Conservation (phyloP, 1,140 invertebrate genomes). For the Aphidius ervi region DNA sequence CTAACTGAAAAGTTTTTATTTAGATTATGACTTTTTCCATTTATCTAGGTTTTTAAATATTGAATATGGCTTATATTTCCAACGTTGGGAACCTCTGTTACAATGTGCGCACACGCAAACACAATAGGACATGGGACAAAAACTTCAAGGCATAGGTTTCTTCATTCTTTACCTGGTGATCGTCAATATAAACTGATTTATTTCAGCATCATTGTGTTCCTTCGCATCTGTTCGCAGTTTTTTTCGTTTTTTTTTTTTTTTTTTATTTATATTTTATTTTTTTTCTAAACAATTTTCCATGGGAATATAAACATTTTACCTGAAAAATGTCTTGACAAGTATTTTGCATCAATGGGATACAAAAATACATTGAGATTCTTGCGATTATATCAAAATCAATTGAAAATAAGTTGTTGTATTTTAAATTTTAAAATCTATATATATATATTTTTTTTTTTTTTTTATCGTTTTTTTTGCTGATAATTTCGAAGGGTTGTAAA, state of each 20-base stretch:
- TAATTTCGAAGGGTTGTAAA: too few species aligned
- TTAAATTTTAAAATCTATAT: too few species aligned
- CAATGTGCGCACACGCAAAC: constrained; percentile 19
- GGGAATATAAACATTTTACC: neutral
- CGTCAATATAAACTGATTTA: constrained; percentile 48
- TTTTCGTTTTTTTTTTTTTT: constrained; percentile 20
- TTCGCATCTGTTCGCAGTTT: constrained; percentile 47
- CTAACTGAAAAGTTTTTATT: neutral
- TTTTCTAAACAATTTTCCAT: constrained; percentile 7
- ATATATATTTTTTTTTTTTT: too few species aligned
- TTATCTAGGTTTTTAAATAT: constrained; percentile 7
- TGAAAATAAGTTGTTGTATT: too few species aligned
- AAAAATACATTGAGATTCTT: too few species aligned
- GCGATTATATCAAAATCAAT: too few species aligned
- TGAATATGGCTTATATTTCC: neutral
- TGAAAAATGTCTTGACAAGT: neutral
- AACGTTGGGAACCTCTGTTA: constrained; percentile 26
- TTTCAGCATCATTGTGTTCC: constrained; percentile 45
- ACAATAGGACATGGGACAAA: constrained; percentile 24
- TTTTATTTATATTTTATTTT: neutral
- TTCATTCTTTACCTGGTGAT: constrained; percentile 23
- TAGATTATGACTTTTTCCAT: neutral
- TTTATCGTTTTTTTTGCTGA: too few species aligned
- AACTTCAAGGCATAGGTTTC: constrained; percentile 23
- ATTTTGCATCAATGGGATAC: too few species aligned